phyloP scores from a whole-genome alignment of 1,140 invertebrate genomes.

The Drosophila dunni region DNA sequence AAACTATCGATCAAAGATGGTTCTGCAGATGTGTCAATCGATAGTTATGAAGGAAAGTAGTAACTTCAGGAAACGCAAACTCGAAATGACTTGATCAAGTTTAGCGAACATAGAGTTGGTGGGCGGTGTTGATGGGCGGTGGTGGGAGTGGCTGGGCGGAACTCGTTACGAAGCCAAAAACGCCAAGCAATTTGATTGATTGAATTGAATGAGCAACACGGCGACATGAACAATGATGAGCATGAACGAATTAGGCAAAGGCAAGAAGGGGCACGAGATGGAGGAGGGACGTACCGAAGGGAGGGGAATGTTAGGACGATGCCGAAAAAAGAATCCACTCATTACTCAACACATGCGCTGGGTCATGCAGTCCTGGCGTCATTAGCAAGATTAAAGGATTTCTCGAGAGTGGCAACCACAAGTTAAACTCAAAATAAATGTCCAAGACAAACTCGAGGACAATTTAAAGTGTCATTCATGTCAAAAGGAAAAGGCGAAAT shows the following conservation, averaged over 20 bases:
- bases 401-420: slow-evolving; percentile 18
- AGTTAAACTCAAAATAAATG: slow-evolving; percentile 19
- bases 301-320: neutral
- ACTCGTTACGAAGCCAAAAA: slow-evolving; percentile 32
- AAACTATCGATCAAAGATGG: too few species aligned
- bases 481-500: neutral
- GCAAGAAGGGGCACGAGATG: neutral
- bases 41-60: too few species aligned
- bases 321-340: slow-evolving; percentile 15
- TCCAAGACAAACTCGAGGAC: slow-evolving; percentile 5
- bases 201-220: slow-evolving; percentile 65
- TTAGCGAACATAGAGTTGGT: too few species aligned
- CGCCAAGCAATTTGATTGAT: slow-evolving; percentile 75
- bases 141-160: neutral
- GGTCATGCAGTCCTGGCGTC: slow-evolving; percentile 47
- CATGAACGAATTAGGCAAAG: neutral
- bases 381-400: slow-evolving; percentile 48
- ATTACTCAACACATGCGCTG: slow-evolving; percentile 33
- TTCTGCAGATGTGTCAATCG: too few species aligned
- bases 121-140: neutral
- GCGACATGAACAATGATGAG: slow-evolving; percentile 45
- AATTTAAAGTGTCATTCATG: slow-evolving; percentile 5
- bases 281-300: neutral
- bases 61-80: too few species aligned
- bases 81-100: too few species aligned